Conservation (phyloP, 2,888 invertebrate genomes). For the Amblyjoppa proteus region DNA sequence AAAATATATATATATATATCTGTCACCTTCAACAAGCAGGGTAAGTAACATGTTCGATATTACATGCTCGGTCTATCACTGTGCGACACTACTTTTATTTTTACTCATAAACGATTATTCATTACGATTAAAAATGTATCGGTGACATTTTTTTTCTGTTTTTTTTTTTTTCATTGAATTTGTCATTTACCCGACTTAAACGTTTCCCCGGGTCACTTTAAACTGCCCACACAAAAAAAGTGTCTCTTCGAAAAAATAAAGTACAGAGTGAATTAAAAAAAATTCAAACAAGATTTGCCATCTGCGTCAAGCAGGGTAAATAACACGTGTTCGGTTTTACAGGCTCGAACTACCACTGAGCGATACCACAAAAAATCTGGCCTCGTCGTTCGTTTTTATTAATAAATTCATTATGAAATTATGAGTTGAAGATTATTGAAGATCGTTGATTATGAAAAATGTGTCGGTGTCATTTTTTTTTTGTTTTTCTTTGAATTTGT, state of each 20-base stretch:
- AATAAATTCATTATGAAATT: too few species aligned
- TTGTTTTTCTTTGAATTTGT: too few species aligned
- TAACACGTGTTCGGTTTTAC: not conserved
- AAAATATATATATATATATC: too few species aligned
- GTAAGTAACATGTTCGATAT: not conserved
- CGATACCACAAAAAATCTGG: not conserved
- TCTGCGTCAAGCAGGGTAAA: not conserved
- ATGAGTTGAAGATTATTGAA: too few species aligned
- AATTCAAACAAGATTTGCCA: not conserved
- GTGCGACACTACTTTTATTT: not conserved
- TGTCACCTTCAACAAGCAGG: not conserved
- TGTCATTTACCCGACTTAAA: too few species aligned
- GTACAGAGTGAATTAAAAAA: too few species aligned
- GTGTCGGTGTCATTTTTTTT: not conserved
- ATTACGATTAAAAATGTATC: not conserved
- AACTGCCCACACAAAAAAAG: not conserved
- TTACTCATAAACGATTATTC: too few species aligned
- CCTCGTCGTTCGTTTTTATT: too few species aligned
- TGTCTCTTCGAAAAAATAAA: not conserved
- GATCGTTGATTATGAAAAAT: not conserved
- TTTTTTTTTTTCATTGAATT: too few species aligned
- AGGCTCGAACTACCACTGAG: not conserved
- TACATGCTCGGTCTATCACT: not conserved
- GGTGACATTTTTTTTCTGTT: not conserved
- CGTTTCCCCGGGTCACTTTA: too few species aligned